These are phyloP conservation scores for Triplophysa tibetana DNA, from an alignment of 2,113 vertebrate genomes.

Conservation along the genomic window DNA sequence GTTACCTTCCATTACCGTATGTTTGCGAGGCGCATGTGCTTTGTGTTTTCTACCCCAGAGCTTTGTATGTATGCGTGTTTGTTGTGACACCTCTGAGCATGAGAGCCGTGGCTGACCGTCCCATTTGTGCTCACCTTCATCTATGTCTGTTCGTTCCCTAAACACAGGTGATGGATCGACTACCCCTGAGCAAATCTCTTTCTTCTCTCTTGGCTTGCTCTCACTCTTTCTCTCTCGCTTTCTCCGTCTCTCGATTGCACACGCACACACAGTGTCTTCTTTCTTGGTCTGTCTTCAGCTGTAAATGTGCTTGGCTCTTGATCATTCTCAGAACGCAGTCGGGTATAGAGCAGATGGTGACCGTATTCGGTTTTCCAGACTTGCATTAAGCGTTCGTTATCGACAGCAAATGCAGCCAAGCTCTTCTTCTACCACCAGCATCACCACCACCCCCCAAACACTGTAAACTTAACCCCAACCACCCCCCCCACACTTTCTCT, in stretches of 20 bases:
- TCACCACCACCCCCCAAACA: slow-evolving; percentile 43
- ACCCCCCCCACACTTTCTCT: slow-evolving; percentile 46
- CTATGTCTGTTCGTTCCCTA: slow-evolving; percentile 53
- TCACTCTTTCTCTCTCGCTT: slow-evolving; percentile 55
- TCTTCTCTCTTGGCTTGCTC: slow-evolving; percentile 36
- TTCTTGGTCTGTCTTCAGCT: slow-evolving; percentile 45
- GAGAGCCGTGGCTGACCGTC: slow-evolving; percentile 49
- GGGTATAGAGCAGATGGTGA: slow-evolving; percentile 80
- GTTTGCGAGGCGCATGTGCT: slow-evolving; percentile 6
- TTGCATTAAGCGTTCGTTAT: slow-evolving; percentile 82
- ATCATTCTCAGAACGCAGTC: slow-evolving; percentile 69
- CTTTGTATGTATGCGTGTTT: slow-evolving; percentile 25
- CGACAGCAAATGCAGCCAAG: slow-evolving; percentile 77
- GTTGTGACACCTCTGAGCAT: slow-evolving; percentile 40
- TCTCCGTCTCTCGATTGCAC: not conserved
- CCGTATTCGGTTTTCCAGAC: slow-evolving; percentile 80
- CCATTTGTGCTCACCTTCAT: slow-evolving; percentile 66
- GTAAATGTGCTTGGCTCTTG: slow-evolving; percentile 60
- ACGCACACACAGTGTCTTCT: slow-evolving; percentile 3
- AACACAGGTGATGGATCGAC: slow-evolving; percentile 45
- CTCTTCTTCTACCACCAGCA: slow-evolving; percentile 56
- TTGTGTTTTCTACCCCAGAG: slow-evolving; percentile 33
- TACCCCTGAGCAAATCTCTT: slow-evolving; percentile 35
- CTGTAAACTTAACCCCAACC: slow-evolving; percentile 59
- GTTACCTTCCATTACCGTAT: not conserved